Evolutionary conservation across 2,113 vertebrate genomes (phyloP).

Genomic region (Paedocypris sp.): DNA sequence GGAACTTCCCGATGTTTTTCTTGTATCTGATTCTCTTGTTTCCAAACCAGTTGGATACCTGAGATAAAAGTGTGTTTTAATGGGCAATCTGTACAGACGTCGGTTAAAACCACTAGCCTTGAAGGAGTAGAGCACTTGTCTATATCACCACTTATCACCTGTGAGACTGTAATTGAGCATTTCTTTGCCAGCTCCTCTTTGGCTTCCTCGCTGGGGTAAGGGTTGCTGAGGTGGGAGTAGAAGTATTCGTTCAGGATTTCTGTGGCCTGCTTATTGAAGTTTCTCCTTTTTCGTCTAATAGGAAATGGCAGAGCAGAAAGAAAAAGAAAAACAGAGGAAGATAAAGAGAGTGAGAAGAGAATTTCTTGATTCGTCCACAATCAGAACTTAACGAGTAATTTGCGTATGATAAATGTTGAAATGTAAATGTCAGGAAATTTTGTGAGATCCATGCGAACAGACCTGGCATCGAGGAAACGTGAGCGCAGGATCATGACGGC

Average conservation of each 20-base stretch:
- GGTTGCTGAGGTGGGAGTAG: conserved; percentile 98
- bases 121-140: too few species aligned
- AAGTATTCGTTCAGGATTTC: conserved; percentile 99
- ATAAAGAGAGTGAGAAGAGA: background rate
- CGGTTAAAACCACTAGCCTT: too few species aligned
- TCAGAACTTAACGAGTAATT: too few species aligned
- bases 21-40: conserved; percentile 99
- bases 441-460: too few species aligned
- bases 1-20: conserved; percentile 99
- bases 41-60: conserved; percentile 99
- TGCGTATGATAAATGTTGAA: too few species aligned
- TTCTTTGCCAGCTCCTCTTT: conserved; percentile 99
- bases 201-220: conserved; percentile 98
- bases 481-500: conserved; percentile 98
- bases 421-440: too few species aligned
- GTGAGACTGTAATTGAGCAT: conserved; percentile 85
- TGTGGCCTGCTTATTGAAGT: conserved; percentile 99
- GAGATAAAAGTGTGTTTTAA: conserved; percentile 20
- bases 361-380: too few species aligned
- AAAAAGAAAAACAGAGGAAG: background rate
- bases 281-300: conserved; percentile 90
- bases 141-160: conserved; percentile 43
- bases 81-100: too few species aligned
- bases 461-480: conserved; percentile 92
- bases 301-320: background rate